Evolutionary conservation across 2,113 vertebrate genomes (phyloP).

Genomic region (Sinocyclocheilus anshuiensis): DNA sequence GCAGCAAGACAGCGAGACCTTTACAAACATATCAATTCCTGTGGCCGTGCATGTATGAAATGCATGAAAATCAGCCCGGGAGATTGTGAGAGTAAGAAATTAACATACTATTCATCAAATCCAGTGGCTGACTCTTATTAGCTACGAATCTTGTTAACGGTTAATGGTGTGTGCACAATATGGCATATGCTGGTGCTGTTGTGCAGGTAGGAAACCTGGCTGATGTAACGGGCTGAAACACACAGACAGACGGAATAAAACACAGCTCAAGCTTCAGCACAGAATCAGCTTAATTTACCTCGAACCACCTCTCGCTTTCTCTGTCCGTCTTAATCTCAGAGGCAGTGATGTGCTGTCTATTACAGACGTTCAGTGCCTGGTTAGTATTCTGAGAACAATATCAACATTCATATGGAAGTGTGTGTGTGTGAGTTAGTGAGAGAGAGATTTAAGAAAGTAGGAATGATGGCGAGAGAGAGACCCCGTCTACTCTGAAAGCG

Average conservation of each 20-base stretch:
- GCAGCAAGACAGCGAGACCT: background rate
- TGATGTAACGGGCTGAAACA: slow-evolving; percentile 57
- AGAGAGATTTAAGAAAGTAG: slow-evolving; percentile 29
- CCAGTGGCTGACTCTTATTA: slow-evolving; percentile 21
- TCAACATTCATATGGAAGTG: slow-evolving; percentile 28
- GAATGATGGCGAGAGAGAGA: slow-evolving; percentile 9
- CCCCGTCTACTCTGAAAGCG: background rate
- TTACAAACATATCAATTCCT: background rate
- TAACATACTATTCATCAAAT: slow-evolving; percentile 17
- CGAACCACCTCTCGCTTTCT: slow-evolving; percentile 41
- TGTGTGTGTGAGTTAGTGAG: background rate
- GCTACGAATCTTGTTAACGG: background rate
- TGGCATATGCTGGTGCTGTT: slow-evolving; percentile 28
- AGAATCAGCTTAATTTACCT: slow-evolving; percentile 49
- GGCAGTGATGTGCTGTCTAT: slow-evolving; percentile 51
- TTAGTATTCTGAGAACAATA: slow-evolving; percentile 54
- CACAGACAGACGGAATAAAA: slow-evolving; percentile 40
- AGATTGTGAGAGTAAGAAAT: background rate
- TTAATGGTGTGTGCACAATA: slow-evolving; percentile 21
- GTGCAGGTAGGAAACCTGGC: slow-evolving; percentile 49
- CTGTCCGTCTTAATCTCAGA: slow-evolving; percentile 51
- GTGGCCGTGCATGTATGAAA: background rate
- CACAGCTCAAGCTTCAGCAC: slow-evolving; percentile 41
- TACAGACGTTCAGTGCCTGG: slow-evolving; percentile 51
- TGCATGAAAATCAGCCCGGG: background rate